Evolutionary conservation across 2,797 vertebrate genomes (phyloP).

Genomic region (Nyctibius grandis): DNA sequence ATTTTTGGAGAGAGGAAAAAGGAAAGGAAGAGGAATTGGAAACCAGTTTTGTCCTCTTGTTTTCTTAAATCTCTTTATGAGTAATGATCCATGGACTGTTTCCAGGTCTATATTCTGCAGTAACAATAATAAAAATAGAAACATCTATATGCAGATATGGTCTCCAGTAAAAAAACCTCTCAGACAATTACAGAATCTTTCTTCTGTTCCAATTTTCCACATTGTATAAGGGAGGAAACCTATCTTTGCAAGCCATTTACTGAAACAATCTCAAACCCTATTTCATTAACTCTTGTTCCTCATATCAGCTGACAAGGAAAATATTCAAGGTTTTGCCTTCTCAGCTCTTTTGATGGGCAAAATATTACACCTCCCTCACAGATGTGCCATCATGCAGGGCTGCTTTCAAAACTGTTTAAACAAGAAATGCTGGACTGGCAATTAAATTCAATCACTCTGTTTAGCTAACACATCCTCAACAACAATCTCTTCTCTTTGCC

Average conservation of each 20-base stretch:
- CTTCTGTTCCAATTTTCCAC: not conserved
- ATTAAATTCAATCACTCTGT: not conserved
- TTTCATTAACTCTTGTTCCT: conserved; percentile 17
- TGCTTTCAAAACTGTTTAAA: not conserved
- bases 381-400: not conserved
- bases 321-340: not conserved
- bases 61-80: not conserved
- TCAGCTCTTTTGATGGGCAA: not conserved
- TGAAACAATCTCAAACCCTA: not conserved
- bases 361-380: conserved; percentile 4
- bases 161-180: not conserved
- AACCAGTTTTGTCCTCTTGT: not conserved
- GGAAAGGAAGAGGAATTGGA: not conserved
- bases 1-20: not conserved
- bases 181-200: not conserved
- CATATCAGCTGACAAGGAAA: conserved; percentile 3
- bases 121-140: not conserved
- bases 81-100: not conserved
- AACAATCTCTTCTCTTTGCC: not conserved
- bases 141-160: not conserved
- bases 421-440: not conserved
- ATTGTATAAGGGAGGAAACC: not conserved
- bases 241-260: not conserved
- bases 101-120: not conserved
- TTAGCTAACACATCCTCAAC: not conserved